phyloP scores from a whole-genome alignment of 2,888 invertebrate genomes.

The Cactoblastis cactorum region DNA sequence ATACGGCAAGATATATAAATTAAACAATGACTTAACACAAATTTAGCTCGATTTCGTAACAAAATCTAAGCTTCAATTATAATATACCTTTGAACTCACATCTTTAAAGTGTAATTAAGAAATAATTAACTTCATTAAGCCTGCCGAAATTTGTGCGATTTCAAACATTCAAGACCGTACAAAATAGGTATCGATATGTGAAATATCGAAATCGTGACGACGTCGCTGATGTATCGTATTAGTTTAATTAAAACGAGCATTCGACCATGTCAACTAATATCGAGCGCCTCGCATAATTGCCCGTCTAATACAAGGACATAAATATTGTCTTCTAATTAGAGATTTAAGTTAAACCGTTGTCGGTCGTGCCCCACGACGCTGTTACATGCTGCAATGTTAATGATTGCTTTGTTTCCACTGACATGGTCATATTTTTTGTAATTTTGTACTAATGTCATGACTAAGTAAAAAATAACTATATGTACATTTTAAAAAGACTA shows the following conservation, averaged over 20 bases:
- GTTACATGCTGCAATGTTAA: no score
- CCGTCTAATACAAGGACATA: constrained; percentile 34
- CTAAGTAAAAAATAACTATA: no score
- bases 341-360: neutral
- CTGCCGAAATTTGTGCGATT: neutral
- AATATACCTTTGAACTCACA: neutral
- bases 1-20: no score
- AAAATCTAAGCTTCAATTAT: no score
- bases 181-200: constrained; percentile 2
- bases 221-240: constrained; percentile 27
- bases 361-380: neutral
- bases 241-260: constrained; percentile 26
- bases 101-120: neutral
- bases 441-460: no score
- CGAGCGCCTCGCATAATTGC: constrained; percentile 31
- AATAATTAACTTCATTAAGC: neutral
- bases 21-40: no score
- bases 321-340: constrained; percentile 23
- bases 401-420: neutral
- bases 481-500: no score
- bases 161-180: neutral
- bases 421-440: neutral
- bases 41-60: no score
- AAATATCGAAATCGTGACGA: constrained; percentile 29
- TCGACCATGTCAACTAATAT: constrained; percentile 10